Evolutionary conservation across 2,888 invertebrate genomes (phyloP), one percentile per base, ranked within the genome.

Genomic region (Piscicola geometra): DNA sequence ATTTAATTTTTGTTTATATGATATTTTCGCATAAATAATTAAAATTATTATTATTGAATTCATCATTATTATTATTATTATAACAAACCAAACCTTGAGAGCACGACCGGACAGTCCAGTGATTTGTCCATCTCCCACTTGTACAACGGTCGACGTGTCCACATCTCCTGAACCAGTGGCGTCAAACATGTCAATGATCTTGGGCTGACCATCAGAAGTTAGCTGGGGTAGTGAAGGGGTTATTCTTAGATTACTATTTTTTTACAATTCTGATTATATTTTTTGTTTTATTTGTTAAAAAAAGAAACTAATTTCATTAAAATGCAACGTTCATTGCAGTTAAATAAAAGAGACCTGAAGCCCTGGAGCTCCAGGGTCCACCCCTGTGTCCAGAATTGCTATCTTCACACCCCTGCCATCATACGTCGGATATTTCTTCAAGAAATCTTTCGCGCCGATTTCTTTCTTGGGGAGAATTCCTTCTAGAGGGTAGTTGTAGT

Each of bases 101-200:
- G 90, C 91, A 78, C 93, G 89, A 33, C 97, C 97, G 77, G 93
- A 92, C 28, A 95, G 84, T 74, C 96, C 95, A 3, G 84, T 85
- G 79, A 95, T 89, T 81, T 86, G 87, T 50, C 93, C 93, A 83
- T 93, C 91, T 82, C 89, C 88, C 77, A 88, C 88, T 77, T 89
- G 89, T 9, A 91, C 90, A 79, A 91, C 87, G 77, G 90, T 91
- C 73, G 91, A 91, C 9, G 94, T 95, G 85, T 93, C 93, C 76
- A 98, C 94, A 89, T 99, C 98, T 2, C 98, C 99, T 83, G 93
- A 92, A 30, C 99, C 99, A 81, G 93, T 93, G 83, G 95, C 94
- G 87, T 99, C 97, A 84, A 91, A 93, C 78, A 97, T 89, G 85
- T 96, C 96, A 82, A 98, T 90, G 71, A 99, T 90, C 88, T 99